Conservation (phyloP, 2,113 vertebrate genomes). For the Varanus komodoensis region DNA sequence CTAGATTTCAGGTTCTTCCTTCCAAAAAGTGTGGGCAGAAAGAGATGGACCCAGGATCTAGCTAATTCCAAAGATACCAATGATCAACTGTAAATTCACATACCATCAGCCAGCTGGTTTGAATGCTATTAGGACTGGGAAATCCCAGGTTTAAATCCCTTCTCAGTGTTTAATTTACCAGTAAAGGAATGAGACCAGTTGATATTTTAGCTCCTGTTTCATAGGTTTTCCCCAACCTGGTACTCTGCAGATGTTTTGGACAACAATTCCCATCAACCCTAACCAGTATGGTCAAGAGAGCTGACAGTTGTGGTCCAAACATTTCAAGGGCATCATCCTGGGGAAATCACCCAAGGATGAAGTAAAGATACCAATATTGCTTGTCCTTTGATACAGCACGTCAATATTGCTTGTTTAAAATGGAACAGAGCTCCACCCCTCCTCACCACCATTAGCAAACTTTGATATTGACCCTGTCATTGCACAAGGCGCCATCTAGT, state of each 20-base stretch:
- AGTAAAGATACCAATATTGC: neutral
- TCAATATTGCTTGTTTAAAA: neutral
- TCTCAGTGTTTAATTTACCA: no score
- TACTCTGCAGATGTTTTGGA: no score
- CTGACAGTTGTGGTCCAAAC: no score
- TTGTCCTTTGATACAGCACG: constrained; percentile 2
- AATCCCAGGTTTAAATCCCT: no score
- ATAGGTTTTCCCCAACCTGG: no score
- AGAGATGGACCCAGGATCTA: neutral
- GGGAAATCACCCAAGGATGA: constrained; percentile 24
- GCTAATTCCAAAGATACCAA: neutral
- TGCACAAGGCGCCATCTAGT: constrained; percentile 26
- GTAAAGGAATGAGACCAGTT: no score
- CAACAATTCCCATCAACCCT: no score
- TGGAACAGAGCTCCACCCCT: neutral
- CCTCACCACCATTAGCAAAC: neutral
- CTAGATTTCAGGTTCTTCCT: neutral
- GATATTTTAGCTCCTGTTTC: neutral
- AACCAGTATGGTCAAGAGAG: no score
- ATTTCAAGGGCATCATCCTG: no score
- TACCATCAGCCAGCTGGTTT: no score
- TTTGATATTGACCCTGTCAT: neutral
- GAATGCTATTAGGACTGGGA: no score
- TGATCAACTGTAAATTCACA: neutral
- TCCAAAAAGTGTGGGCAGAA: neutral